Evolutionary conservation across 30 jellyfish, hydroid and myxozoan genomes (phyloP).

Genomic region (Catostylus mosaicus): DNA sequence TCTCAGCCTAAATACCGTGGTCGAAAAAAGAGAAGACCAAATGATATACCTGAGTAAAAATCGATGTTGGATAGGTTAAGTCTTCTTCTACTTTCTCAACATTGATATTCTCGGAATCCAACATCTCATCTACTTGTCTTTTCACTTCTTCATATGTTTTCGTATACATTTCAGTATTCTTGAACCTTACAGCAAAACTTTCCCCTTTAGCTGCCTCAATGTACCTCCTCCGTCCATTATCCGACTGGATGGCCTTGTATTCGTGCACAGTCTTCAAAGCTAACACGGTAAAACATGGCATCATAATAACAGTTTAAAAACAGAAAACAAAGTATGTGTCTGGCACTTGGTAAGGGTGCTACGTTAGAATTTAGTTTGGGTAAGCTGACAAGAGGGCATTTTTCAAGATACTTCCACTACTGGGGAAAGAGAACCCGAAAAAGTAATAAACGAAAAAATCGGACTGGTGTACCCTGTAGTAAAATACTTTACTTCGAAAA

Average conservation of each 20-base stretch:
- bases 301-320: background rate
- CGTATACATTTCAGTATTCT: constrained; percentile 28
- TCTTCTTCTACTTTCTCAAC: background rate
- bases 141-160: constrained; percentile 32
- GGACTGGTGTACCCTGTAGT: no score
- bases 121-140: constrained; percentile 26
- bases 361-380: no score
- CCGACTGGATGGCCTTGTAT: constrained; percentile 35
- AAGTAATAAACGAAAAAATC: no score
- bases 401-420: no score
- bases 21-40: background rate
- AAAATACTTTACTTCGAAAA: no score
- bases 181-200: constrained; percentile 12
- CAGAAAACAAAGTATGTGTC: no score
- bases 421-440: no score
- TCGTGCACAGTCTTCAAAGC: constrained; percentile 34
- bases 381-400: no score
- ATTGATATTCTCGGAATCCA: constrained; percentile 9
- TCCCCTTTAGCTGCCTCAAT: constrained; percentile 27
- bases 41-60: constrained; percentile 51
- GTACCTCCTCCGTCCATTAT: constrained; percentile 20
- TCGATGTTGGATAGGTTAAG: constrained; percentile 46
- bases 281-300: background rate
- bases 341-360: no score
- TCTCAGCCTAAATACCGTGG: background rate